Conservation (phyloP, 1,140 invertebrate species). For the Brachionus rubens region DNA sequence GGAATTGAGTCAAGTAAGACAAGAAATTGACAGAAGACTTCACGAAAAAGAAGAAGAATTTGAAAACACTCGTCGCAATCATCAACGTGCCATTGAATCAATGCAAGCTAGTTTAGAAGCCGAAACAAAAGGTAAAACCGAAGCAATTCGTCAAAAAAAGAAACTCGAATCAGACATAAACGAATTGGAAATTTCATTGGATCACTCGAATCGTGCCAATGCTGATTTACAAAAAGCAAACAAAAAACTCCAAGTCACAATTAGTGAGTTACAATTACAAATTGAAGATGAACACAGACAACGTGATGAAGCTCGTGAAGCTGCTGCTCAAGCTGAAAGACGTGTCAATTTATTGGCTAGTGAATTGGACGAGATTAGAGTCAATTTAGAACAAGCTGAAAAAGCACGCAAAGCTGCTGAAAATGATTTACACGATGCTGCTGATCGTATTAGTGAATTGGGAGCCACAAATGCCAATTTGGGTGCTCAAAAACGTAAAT, state of each 20-base stretch:
- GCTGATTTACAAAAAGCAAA: slow-evolving; percentile 98
- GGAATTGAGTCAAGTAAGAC: slow-evolving; percentile 91
- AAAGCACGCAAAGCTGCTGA: slow-evolving; percentile 91
- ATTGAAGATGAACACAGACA: slow-evolving; percentile 95
- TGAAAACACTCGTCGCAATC: slow-evolving; percentile 93
- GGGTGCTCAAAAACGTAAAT: slow-evolving; percentile 91
- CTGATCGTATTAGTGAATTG: slow-evolving; percentile 93
- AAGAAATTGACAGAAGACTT: slow-evolving; percentile 95
- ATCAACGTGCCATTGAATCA: slow-evolving; percentile 95
- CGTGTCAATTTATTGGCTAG: slow-evolving; percentile 89
- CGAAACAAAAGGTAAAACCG: slow-evolving; percentile 96
- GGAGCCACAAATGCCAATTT: slow-evolving; percentile 85
- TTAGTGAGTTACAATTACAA: slow-evolving; percentile 66
- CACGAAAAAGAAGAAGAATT: slow-evolving; percentile 98
- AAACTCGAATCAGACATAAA: slow-evolving; percentile 99
- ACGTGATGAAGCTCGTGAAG: slow-evolving; percentile 91
- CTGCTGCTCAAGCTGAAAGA: slow-evolving; percentile 89
- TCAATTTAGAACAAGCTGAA: slow-evolving; percentile 85
- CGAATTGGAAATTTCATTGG: slow-evolving; percentile 94
- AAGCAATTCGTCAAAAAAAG: slow-evolving; percentile 94
- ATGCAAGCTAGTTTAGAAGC: slow-evolving; percentile 98
- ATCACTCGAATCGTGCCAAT: slow-evolving; percentile 72
- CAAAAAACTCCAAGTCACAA: slow-evolving; percentile 89
- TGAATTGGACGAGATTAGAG: slow-evolving; percentile 91
- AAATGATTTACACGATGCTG: slow-evolving; percentile 89